phyloP scores from a whole-genome alignment of 2,113 vertebrate genomes.

The Oxygymnocypris stewartii region DNA sequence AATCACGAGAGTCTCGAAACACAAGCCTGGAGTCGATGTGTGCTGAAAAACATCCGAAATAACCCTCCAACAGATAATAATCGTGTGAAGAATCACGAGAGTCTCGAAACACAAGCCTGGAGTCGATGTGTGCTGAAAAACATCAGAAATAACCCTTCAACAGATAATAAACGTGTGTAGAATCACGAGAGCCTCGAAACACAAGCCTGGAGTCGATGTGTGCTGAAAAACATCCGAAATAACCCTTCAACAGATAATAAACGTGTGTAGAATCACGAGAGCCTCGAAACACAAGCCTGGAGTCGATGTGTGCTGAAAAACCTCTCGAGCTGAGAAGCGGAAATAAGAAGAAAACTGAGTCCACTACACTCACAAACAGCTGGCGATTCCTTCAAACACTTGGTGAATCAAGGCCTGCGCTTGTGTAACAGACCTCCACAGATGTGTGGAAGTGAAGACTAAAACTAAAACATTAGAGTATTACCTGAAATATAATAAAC shows the following conservation, averaged over 20 bases:
- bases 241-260: conserved; percentile 17
- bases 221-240: too few relatives aligned
- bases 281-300: neutral
- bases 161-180: conserved; percentile 19
- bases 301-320: conserved; percentile 33
- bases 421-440: neutral
- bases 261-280: neutral
- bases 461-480: neutral
- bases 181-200: neutral
- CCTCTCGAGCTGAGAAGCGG: conserved; percentile 19
- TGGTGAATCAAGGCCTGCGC: neutral
- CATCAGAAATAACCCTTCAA: too few relatives aligned
- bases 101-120: too few relatives aligned
- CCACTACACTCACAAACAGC: conserved; percentile 12
- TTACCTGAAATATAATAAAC: neutral
- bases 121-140: too few relatives aligned
- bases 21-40: too few relatives aligned
- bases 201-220: neutral
- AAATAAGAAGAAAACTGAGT: neutral
- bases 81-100: too few relatives aligned
- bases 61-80: too few relatives aligned
- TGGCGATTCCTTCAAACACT: neutral
- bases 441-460: neutral
- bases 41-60: too few relatives aligned
- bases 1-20: too few relatives aligned